Evolutionary conservation across 1,140 invertebrate genomes (phyloP).

Genomic region (Bradynema listronoti): DNA sequence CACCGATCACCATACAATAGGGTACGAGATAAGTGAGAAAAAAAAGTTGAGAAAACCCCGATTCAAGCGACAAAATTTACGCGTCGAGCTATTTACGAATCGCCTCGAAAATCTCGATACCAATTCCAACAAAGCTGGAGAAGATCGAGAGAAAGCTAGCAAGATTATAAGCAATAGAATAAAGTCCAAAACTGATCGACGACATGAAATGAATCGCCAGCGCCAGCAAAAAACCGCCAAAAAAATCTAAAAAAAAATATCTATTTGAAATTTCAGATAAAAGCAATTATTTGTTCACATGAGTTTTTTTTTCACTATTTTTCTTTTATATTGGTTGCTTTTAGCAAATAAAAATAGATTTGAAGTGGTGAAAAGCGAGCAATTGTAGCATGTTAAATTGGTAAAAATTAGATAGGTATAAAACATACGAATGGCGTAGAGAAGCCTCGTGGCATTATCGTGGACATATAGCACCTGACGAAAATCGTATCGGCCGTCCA

Average conservation of each 20-base stretch:
- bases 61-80: too few species aligned
- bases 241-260: slow-evolving; percentile 12
- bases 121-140: not conserved
- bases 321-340: not conserved
- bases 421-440: slow-evolving; percentile 18
- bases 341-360: too few species aligned
- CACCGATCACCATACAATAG: too few species aligned
- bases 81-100: too few species aligned
- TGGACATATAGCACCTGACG: slow-evolving; percentile 20
- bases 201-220: slow-evolving; percentile 17
- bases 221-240: slow-evolving; percentile 15
- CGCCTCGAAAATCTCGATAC: slow-evolving; percentile 20
- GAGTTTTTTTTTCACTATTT: not conserved
- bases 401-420: not conserved
- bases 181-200: slow-evolving; percentile 12
- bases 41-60: too few species aligned
- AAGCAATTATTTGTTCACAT: not conserved
- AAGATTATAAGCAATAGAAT: slow-evolving; percentile 17
- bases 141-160: slow-evolving; percentile 16
- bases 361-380: too few species aligned
- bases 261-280: not conserved
- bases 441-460: slow-evolving; percentile 11
- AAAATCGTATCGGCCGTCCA: slow-evolving; percentile 24
- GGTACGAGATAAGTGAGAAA: too few species aligned
- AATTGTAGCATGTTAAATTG: not conserved